Evolutionary conservation across 2,888 invertebrate species (phyloP), one percentile per base, ranked within the genome.

Genomic region (Eilema depressum): DNA sequence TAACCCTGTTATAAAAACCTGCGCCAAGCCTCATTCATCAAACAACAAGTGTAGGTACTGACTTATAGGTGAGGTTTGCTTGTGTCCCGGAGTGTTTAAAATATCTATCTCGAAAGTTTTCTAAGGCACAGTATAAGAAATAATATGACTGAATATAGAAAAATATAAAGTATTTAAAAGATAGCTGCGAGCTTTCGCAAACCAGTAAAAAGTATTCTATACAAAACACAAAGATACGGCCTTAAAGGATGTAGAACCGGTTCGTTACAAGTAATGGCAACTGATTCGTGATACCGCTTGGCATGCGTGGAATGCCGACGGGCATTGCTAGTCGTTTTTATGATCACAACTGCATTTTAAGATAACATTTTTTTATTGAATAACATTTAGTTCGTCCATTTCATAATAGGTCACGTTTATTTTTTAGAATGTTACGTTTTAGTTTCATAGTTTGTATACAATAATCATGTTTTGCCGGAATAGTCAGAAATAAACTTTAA

Each of bases 231-330:
- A 84, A 83, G 83, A 80, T 73, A 79, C 79, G 86, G 80, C 86
- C 86, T 86, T 85, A 82, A 91, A 89, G 89, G 89, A 90, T 88
- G 88, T 84, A 75, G 84, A 90, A 93, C 92, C 91, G 91, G 92
- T 92, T 83, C 73, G 75, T 79, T 83, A 83, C 84, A 72, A 79
- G 76, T 78, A 82, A 81, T 82, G 82, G 76, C 80, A 82, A 82
- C 82, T 76, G 80, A 82, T 77, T 85, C 83, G 81, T 82, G 86
- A 86, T 83, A 85, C 83, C 72, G 77, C 73, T 78, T 66, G 87
- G 88, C 80, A 86, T 83, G 81, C 82, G 76, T 79, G 82, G 88
- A 85, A 88, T 88, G 88, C 83, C 76, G 83, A 69, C 85, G 76
- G 81, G 79, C 80, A 81, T 80, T 82, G 81, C 82, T 83, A 82